These are phyloP conservation scores for Micrasema minimum DNA, from an alignment of 1,140 invertebrate genomes.

Conservation along the genomic window DNA sequence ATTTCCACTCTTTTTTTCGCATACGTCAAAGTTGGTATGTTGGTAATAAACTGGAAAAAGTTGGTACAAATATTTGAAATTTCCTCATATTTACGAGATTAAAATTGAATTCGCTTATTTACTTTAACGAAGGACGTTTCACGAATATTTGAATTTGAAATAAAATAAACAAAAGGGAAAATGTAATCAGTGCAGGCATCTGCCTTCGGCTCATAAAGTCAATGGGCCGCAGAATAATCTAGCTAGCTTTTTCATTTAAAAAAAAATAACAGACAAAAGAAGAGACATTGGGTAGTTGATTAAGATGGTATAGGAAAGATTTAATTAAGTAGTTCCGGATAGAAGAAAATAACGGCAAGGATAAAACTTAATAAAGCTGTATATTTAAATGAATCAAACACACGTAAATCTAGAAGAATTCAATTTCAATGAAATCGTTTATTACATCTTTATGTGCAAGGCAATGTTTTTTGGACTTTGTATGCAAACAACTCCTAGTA, in stretches of 20 bases:
- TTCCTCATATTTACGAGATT: conserved; percentile 4
- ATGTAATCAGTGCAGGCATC: conserved; percentile 21
- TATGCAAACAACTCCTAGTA: too few relatives aligned
- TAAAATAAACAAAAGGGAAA: conserved; percentile 28
- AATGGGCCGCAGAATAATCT: conserved; percentile 26
- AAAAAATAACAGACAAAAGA: conserved; percentile 25
- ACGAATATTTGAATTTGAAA: conserved; percentile 26
- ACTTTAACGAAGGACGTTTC: conserved; percentile 17
- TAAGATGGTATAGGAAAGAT: conserved; percentile 14
- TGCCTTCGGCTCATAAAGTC: conserved; percentile 1
- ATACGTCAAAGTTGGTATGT: too few relatives aligned
- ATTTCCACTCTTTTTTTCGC: too few relatives aligned
- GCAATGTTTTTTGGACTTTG: too few relatives aligned
- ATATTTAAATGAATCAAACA: too few relatives aligned
- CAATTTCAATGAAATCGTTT: too few relatives aligned
- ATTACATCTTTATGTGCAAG: too few relatives aligned
- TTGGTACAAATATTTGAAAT: neutral
- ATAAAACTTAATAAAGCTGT: too few relatives aligned
- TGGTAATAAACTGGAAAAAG: too few relatives aligned
- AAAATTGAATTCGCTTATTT: conserved; percentile 7
- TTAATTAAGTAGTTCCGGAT: neutral
- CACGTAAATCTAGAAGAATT: too few relatives aligned
- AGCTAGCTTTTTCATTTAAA: conserved; percentile 30
- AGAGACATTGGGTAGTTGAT: conserved; percentile 15
- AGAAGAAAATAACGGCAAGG: too few relatives aligned